Percentiles rank a stretch among this genome's conserved stretches.
Evolutionary conservation across 35 echinoderm and acorn worm genomes (phyloP).

Genomic region (Stichopus chloronotus): DNA sequence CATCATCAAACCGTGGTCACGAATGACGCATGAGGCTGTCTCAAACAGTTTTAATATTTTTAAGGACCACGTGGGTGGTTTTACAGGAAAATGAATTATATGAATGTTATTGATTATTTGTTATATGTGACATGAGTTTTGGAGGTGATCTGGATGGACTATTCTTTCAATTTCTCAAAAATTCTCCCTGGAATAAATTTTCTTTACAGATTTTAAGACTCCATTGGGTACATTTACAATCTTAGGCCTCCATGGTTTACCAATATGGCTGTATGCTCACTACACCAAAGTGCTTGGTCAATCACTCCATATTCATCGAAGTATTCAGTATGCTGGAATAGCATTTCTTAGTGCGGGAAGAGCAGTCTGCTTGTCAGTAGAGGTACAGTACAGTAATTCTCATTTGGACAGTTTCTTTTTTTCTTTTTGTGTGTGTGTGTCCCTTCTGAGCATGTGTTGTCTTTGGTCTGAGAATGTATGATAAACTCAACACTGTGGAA

Average conservation of each 20-base stretch:
- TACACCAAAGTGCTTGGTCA: slow-evolving; percentile 65
- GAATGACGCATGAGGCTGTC: no score
- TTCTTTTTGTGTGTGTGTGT: not conserved
- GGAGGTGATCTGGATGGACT: no score
- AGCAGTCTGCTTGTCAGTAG: slow-evolving; percentile 71
- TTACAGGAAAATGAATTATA: no score
- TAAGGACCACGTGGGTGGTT: no score
- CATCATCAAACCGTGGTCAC: no score
- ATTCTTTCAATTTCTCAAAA: no score
- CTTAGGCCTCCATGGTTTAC: slow-evolving; percentile 73
- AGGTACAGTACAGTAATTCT: slow-evolving; percentile 48
- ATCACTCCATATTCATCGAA: slow-evolving; percentile 54
- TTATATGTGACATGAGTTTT: no score
- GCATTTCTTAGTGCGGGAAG: slow-evolving; percentile 79
- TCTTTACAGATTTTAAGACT: slow-evolving; percentile 81
- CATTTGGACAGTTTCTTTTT: not conserved
- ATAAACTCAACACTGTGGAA: not conserved
- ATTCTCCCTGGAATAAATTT: not conserved
- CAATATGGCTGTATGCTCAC: slow-evolving; percentile 88
- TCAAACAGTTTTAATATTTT: no score
- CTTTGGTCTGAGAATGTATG: not conserved
- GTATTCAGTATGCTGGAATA: slow-evolving; percentile 74
- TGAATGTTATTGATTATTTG: no score
- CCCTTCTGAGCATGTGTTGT: not conserved
- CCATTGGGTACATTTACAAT: slow-evolving; percentile 72